A percentile compares a stretch with the other conserved stretches of the same genome.
Conservation (phyloP, 2,113 vertebrate species). For the Galeopterus variegatus region DNA sequence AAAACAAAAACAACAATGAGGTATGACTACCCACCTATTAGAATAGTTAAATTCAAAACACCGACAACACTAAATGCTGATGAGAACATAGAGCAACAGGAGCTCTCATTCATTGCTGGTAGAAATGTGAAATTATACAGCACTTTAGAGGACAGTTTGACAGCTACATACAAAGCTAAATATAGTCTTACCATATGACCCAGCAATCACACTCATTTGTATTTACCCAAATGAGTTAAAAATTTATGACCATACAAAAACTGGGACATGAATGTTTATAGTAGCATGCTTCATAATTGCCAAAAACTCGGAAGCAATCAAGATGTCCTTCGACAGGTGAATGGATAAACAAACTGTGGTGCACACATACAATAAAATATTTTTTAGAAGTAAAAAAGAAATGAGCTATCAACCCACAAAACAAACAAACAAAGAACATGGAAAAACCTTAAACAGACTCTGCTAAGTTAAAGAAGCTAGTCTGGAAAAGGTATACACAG, state of each 20-base stretch:
- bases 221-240: neutral
- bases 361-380: neutral
- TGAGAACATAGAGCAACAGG: neutral
- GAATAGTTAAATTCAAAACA: neutral
- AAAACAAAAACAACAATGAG: neutral
- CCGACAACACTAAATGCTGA: neutral
- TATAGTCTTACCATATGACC: neutral
- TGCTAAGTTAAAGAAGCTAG: neutral
- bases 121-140: neutral
- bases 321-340: neutral
- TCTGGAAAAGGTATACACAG: neutral
- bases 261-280: neutral
- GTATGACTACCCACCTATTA: neutral
- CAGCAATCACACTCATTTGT: neutral
- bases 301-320: neutral
- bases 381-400: constrained; percentile 1
- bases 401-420: neutral
- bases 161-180: neutral
- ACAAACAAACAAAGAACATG: neutral
- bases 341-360: neutral
- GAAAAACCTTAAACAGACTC: neutral
- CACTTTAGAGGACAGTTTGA: neutral
- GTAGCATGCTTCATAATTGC: neutral
- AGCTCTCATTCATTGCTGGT: neutral
- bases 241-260: neutral